Evolutionary conservation across 2,888 invertebrate genomes (phyloP), one percentile per base, ranked within the genome.

Genomic region (Phania funesta): DNA sequence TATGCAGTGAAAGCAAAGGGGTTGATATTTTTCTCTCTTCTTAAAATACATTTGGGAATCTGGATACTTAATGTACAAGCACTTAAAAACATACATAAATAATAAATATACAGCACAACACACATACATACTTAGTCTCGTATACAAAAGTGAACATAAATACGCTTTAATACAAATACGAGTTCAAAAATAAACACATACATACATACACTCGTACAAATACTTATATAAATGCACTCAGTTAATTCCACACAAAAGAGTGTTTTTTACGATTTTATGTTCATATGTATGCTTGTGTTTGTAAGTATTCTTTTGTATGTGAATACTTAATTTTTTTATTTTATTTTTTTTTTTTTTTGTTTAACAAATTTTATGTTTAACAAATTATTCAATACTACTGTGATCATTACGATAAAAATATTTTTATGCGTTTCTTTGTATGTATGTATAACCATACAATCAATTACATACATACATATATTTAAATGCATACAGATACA

Each of bases 51-150:
- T 62, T 74, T 74, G 81, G 81, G 81, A 82, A 74, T 74, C 68
- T 41, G 81, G 73, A 77, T 68, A 77, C 68, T 77, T 81, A 81
- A 81, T 76, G 76, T 76, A 76, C 71, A 18, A 38, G 76, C 76
- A 81, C 76, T 77, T 82, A 77, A 82, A 82, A 77, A 73, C 77
- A 77, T 73, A 65, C 67, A 76, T 77, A 76, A 73, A 76, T 71
- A 62, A 73, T 71, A 73, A 24, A 56, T 38, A 22, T 16, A 9
- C 7, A 52, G 18, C 18, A 50, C n/a, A 50, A 67, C 22, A 16
- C n/a, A 52, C 11, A 29, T n/a, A 76, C 29, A 46, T 1, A 1
- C 24, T 18, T 2, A 38, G 13, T 5, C 35, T 16, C 18, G 26
- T 26, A 16, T 26, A 11, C 4, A 16, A 11, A 1, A 41, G 13